Evolutionary conservation across 2,113 vertebrate genomes (phyloP), one percentile per base, ranked within the genome.

Genomic region (Grammomys dolichurus): DNA sequence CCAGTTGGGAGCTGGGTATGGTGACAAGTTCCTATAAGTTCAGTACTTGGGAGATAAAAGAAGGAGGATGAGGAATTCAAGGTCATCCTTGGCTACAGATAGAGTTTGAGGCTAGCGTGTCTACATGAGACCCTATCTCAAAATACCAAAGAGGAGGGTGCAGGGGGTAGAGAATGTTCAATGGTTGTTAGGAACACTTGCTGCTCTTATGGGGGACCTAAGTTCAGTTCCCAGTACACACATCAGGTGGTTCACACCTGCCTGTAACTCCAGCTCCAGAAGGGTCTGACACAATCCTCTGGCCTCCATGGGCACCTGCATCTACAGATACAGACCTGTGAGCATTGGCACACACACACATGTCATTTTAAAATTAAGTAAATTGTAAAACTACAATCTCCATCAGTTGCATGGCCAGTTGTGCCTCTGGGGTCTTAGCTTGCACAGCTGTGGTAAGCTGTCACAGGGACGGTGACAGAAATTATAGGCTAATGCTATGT

Each of bases 401-500:
- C 28, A 77, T 31, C 46, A 77, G 75, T 16, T 60, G 19, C 12
- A 63, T 51, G 60, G 8, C 60, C 36, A 77, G 51, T 26, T 69
- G 22, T 5, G 48, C 17, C n/a, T 80, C 81, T 80, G 0, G 1
- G n/a, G 56, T 24, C 73, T 93, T 48, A 69, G 31, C 31, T 69
- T 13, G 31, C 31, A 69, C 67, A 6, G 14, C 24, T 70, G 24
- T 3, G 10, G 33, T 87, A 33, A 51, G n/a, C 6, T 65, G 7
- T 40, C 24, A 2, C 26, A 73, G 48, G 9, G 12, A 17, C 16
- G 82, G 48, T 2, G 16, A 3, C 33, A 13, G 7, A 11, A 11
- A 58, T 81, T 9, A 10, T 3, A 78, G 0, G 0, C 22, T n/a
- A 67, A 40, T 7, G 7, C 16, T 40, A 20, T 3, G 1, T 2